phyloP scores from a whole-genome alignment of 2,888 invertebrate genomes.

The Cordylochernes scorpioides region DNA sequence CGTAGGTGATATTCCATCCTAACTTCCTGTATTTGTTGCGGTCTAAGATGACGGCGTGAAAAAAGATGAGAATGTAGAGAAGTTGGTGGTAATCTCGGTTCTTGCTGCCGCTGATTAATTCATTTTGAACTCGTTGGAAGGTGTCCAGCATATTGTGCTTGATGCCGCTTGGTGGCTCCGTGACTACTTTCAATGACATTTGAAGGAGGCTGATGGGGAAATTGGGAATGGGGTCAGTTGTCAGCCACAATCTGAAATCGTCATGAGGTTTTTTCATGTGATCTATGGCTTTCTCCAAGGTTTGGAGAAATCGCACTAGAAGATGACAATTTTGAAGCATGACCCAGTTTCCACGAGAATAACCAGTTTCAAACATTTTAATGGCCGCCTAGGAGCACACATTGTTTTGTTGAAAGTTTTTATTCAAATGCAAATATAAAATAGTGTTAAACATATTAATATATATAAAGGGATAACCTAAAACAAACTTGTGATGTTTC shows the following conservation, averaged over 20 bases:
- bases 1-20: conserved; percentile 78
- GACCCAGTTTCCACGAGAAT: conserved; percentile 52
- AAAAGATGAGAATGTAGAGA: conserved; percentile 65
- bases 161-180: conserved; percentile 68
- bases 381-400: no score
- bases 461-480: no score
- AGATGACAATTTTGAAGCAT: conserved; percentile 80
- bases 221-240: conserved; percentile 56
- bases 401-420: no score
- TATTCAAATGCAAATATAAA: no score
- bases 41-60: conserved; percentile 73
- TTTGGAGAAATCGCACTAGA: conserved; percentile 44
- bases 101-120: conserved; percentile 39
- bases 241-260: conserved; percentile 72
- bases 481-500: no score
- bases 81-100: conserved; percentile 52
- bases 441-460: no score
- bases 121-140: conserved; percentile 53
- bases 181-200: conserved; percentile 61
- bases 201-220: conserved; percentile 76
- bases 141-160: conserved; percentile 66
- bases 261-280: conserved; percentile 52
- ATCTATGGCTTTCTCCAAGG: conserved; percentile 56
- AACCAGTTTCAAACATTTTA: no score
- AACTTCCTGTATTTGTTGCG: conserved; percentile 74